Conservation (phyloP, 2,113 vertebrate genomes). For the Hyperoodon ampullatus region DNA sequence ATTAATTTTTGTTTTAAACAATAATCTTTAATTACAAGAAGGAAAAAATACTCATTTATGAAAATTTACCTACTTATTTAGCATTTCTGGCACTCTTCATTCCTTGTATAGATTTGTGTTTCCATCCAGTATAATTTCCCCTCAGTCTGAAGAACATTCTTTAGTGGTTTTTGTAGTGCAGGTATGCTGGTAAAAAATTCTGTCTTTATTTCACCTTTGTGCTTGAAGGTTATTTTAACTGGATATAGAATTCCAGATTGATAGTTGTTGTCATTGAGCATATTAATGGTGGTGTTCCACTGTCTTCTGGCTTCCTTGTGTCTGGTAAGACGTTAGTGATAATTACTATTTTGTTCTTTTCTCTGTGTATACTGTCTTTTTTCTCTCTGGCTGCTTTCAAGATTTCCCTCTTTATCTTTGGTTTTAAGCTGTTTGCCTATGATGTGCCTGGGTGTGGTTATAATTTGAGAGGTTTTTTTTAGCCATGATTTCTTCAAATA, state of each 20-base stretch:
- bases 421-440: neutral
- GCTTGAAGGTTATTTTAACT: neutral
- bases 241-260: neutral
- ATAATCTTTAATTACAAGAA: neutral
- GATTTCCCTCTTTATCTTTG: neutral
- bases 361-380: neutral
- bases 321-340: neutral
- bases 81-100: neutral
- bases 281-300: neutral
- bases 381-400: neutral
- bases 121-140: neutral
- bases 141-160: neutral
- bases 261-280: neutral
- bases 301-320: neutral
- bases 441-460: neutral
- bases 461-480: neutral
- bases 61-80: neutral
- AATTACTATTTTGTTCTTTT: neutral
- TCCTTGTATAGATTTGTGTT: neutral
- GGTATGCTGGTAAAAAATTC: neutral
- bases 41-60: neutral
- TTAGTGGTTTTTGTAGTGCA: neutral
- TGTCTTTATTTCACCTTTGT: neutral
- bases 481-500: neutral
- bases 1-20: slow-evolving; percentile 12